phyloP scores from a whole-genome alignment of 2,888 invertebrate species.

The Drosophila multiciliata region DNA sequence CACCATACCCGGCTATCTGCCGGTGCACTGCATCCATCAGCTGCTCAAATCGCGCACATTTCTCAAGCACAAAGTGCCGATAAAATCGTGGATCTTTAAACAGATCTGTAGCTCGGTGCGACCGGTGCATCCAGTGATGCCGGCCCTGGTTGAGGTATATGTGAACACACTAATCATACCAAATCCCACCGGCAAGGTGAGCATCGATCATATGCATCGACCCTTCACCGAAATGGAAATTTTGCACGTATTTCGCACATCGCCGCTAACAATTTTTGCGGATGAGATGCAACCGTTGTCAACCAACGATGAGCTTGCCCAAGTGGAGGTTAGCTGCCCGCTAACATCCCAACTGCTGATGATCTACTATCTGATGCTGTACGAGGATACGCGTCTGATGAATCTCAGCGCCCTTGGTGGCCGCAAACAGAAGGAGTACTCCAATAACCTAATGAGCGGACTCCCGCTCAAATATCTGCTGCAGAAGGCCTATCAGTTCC shows the following conservation, averaged over 20 bases:
- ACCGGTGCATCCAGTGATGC: constrained; percentile 97
- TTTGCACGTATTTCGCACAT: constrained; percentile 91
- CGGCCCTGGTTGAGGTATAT: constrained; percentile 96
- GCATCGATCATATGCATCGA: constrained; percentile 93
- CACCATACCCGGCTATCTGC: constrained; percentile 95
- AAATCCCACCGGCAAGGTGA: constrained; percentile 84
- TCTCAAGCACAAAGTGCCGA: constrained; percentile 97
- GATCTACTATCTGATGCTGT: constrained; percentile 95
- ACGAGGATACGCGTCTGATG: constrained; percentile 94
- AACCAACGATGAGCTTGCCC: constrained; percentile 86
- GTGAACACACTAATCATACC: constrained; percentile 94
- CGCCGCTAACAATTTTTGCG: constrained; percentile 62
- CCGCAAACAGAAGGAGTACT: constrained; percentile 92
- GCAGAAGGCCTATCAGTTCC: constrained; percentile 96
- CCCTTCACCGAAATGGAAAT: constrained; percentile 96
- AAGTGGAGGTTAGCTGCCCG: constrained; percentile 84
- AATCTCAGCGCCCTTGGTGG: constrained; percentile 89
- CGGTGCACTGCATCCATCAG: constrained; percentile 98
- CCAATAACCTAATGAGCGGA: constrained; percentile 94
- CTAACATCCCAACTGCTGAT: constrained; percentile 95
- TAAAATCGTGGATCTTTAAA: constrained; percentile 98
- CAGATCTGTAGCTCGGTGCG: constrained; percentile 95
- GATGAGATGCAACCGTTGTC: constrained; percentile 84
- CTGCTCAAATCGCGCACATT: constrained; percentile 96
- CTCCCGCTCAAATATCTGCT: constrained; percentile 97